These are phyloP conservation scores for Drepana arcuata DNA, from an alignment of 1,140 invertebrate species.

Conservation along the genomic window DNA sequence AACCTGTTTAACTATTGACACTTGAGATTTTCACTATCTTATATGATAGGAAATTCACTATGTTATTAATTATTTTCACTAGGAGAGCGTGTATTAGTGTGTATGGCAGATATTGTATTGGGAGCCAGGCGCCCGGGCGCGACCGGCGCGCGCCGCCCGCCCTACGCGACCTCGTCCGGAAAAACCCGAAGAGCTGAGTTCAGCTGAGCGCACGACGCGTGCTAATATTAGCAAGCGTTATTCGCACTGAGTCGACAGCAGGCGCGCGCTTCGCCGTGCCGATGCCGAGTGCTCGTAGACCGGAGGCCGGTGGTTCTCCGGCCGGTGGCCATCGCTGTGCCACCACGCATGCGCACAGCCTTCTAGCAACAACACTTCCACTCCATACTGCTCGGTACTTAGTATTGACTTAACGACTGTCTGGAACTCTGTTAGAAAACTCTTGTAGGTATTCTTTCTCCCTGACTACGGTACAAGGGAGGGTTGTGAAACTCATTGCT, in stretches of 20 bases:
- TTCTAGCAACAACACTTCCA: too few species aligned
- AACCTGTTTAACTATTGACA: too few species aligned
- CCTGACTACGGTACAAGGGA: too few species aligned
- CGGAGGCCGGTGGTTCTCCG: conserved; percentile 14
- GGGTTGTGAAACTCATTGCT: too few species aligned
- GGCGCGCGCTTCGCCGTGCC: conserved; percentile 22
- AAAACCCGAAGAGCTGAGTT: conserved; percentile 25
- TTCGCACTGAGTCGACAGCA: conserved; percentile 26
- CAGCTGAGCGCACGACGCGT: conserved; percentile 17
- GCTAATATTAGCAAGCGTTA: conserved; percentile 39
- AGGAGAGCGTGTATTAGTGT: conserved; percentile 20
- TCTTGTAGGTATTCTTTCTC: too few species aligned
- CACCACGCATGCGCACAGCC: conserved; percentile 31
- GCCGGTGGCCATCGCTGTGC: conserved; percentile 6
- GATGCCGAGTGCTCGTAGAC: conserved; percentile 21
- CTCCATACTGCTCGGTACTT: too few species aligned
- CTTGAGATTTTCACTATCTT: too few species aligned
- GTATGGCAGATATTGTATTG: conserved; percentile 26
- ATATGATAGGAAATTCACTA: too few species aligned
- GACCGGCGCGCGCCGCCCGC: conserved; percentile 55
- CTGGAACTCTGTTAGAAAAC: too few species aligned
- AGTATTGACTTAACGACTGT: too few species aligned
- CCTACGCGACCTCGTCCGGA: conserved; percentile 33
- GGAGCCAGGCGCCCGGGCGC: conserved; percentile 21
- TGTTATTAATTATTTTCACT: conserved; percentile 7